Base-by-base conservation (phyloP, 2,888 invertebrate genomes). In the Drosophila suboccidentalis region DNA sequence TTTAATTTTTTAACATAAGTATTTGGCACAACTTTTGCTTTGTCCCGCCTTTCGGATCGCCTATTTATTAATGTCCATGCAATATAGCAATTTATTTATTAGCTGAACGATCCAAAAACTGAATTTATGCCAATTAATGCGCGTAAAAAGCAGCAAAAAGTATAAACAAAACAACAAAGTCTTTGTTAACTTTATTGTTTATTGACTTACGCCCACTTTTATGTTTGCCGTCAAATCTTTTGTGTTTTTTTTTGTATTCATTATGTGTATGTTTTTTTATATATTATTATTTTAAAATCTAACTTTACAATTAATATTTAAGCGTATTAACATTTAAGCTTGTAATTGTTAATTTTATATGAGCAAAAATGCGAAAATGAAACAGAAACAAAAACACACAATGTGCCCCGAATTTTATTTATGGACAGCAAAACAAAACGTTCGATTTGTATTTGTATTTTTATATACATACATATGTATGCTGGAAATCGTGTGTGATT, bases 291-390 rank as follows among this genome's bases (percentile, higher is more conserved):
- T 71, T 71, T 47, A 71, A 71, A 72, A 73, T 76, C 80, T 86
- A 84, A 88, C 89, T 87, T 81, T 87, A 87, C 29, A 74, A 50
- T 66, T 88, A 75, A 82, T 72, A 65, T 78, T 86, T 88, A 86
- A 88, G 85, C 87, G 53, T 59, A 83, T 85, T 88, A 85, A 88
- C 85, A 87, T 84, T 73, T 87, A 85, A 85, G 85, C 87, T 84
- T 76, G 53, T 83, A 83, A 71, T 79, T 82, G 78, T 78, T 87
- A 77, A 75, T 69, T 71, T 77, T 60, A 50, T 74, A 74, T 70
- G 46, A 74, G 47, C 54, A 15, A 73, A 26, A 62, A 63, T 32
- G 50, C 46, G 29, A 50, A 49, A 64, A 55, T 65, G 38, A 57
- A 26, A 26, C 26, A 26, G 43, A 61, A 55, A 26, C n/a, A 58